Evolutionary conservation across 2,113 vertebrate species (phyloP), one percentile per base, ranked within the genome.

Genomic region (Ailurus styani): DNA sequence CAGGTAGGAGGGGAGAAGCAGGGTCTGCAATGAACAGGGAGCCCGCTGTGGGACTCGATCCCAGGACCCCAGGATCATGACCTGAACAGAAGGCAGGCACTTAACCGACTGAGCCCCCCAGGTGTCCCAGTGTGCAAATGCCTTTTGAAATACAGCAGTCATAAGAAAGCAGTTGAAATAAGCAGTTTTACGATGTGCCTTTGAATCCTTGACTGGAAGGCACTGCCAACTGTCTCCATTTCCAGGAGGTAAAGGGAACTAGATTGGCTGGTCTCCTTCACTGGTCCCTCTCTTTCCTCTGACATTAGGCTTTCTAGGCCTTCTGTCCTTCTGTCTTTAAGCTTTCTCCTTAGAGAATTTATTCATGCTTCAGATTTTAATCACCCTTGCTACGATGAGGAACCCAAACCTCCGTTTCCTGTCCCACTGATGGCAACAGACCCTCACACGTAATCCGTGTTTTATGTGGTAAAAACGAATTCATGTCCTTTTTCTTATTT

Each of bases 131-230:
- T 20, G 7, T 45, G 62, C 91, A 31, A 54, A 72, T 31, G 20
- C 52, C 99, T 99, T 99, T n/a, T 23, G 29, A 79, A 90, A 84
- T 40, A 85, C 75, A 82, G 70, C 29, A 82, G 27, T 42, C 27
- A 18, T 42, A n/a, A 78, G 31, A 90, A 78, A 90, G 79, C 47
- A 47, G 12, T 55, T 77, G 81, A 85, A 91, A 85, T 29, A 40
- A 47, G 52, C 5, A 47, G 50, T 73, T 91, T 91, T 84, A 75
- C 62, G 92, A 82, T 37, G 42, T 15, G 40, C 34, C 42, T 64
- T 64, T 62, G 55, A 96, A 75, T 88, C 77, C 14, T 91, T 50
- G 54, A 73, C 73, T 84, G n/a, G 82, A 79, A 90, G 54, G 29
- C 72, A 89, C 52, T 87, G 86, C 27, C 90, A 52, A 23, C 31